Evolutionary conservation across 2,888 invertebrate species (phyloP), one percentile per base, ranked within the genome.

Genomic region (Theretra japonica): DNA sequence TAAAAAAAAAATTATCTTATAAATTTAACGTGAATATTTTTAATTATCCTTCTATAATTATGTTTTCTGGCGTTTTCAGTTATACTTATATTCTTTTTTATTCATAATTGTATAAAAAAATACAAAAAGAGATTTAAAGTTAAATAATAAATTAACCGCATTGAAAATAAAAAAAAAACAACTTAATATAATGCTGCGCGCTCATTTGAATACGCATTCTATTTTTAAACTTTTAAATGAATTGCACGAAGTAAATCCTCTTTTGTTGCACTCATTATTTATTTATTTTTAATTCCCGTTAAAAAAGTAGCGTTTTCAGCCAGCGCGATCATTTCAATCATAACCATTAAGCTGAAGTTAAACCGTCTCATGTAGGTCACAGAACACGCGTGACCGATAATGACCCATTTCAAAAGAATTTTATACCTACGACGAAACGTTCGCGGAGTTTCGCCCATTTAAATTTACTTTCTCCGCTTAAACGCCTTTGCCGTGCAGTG

Each of bases 401-500:
- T 48, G 65, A 65, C 23, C 65, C 48, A 41, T 41, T 65, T 65
- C 33, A 65, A 65, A 41, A 62, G 21, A 65, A 48, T 41, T 65
- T 48, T 41, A 48, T 65, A 41, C 23, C 65, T 48, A 17, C 41
- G 17, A 65, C 28, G 53, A 30, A 30, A 23, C 30, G 33, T 23
- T 56, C 48, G 60, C 53, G 21, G 57, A 58, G n/a, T 71, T 59
- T 72, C 59, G 23, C 57, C 25, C 65, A 71, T 74, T 72, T 75
- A 21, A 70, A 73, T 73, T 77, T 73, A 74, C 75, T 62, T 53
- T 25, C 59, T 60, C 50, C 58, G 50, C 56, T 41, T 28, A 72
- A 75, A 72, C 65, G 72, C 72, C 69, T 73, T 60, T 73, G 70
- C 77, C 73, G 78, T 81, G 77, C 80, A 62, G 69, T 65, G 70